phyloP scores from a whole-genome alignment of 2,113 vertebrate species.

The Halichoeres trimaculatus region DNA sequence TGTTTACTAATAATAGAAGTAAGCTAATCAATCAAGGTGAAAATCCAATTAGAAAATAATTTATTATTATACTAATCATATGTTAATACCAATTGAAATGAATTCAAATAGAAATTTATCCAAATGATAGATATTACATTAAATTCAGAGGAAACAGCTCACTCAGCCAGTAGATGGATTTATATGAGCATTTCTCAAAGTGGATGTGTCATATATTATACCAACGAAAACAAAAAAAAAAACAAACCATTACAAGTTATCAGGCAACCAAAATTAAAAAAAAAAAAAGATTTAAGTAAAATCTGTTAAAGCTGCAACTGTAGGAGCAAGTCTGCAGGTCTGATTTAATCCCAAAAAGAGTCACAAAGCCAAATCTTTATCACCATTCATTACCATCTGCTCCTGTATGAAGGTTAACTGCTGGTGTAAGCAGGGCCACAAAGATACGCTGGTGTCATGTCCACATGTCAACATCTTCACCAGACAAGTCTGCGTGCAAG shows the following conservation, averaged over 20 bases:
- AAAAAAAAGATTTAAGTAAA: too few species aligned
- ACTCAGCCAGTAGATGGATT: too few species aligned
- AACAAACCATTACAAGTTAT: too few species aligned
- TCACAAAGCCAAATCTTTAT: background rate
- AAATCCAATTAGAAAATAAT: slow-evolving; percentile 28
- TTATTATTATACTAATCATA: background rate
- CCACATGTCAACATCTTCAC: slow-evolving; percentile 16
- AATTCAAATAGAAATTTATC: background rate
- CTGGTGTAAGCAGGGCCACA: background rate
- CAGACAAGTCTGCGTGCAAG: slow-evolving; percentile 17
- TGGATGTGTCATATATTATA: too few species aligned
- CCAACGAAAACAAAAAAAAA: too few species aligned
- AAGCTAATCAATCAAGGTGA: background rate
- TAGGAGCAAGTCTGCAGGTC: too few species aligned
- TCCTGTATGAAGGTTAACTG: background rate
- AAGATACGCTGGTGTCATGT: background rate
- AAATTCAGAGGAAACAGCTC: too few species aligned
- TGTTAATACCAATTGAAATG: background rate
- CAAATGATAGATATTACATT: background rate
- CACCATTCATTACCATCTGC: background rate
- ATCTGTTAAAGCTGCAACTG: too few species aligned
- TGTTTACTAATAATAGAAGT: background rate
- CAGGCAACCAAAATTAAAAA: too few species aligned
- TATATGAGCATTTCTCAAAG: too few species aligned
- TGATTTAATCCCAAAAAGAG: background rate